Evolutionary conservation across 2,113 vertebrate genomes (phyloP).

Genomic region (Scytalopus superciliaris): DNA sequence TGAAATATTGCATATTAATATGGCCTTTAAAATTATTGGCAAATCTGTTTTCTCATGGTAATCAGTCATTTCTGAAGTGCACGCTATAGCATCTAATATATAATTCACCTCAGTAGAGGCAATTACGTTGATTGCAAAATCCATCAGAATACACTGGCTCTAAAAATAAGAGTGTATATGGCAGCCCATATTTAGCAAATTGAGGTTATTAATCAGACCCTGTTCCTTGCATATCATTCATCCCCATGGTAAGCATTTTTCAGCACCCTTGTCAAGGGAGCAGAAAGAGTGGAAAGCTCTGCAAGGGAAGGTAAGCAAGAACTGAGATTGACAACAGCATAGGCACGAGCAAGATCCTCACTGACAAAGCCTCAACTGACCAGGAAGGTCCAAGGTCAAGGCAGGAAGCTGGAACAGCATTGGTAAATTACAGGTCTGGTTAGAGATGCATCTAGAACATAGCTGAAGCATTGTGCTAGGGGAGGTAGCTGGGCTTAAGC

Average conservation of each 20-base stretch:
- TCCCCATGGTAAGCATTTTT: neutral
- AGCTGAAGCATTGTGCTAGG: neutral
- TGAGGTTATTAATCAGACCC: constrained; percentile 31
- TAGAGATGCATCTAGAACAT: rapidly evolving
- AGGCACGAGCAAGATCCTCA: neutral
- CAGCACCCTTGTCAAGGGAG: neutral
- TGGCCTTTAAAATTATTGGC: neutral
- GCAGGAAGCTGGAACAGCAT: neutral
- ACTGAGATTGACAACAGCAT: neutral
- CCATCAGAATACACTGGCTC: constrained; percentile 12
- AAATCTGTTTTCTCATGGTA: neutral
- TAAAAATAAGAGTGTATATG: constrained; percentile 39
- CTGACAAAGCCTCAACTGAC: neutral
- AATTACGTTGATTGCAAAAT: constrained; percentile 59
- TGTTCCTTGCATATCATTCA: neutral
- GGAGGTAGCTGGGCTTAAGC: neutral
- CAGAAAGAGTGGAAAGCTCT: rapidly evolving
- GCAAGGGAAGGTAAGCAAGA: neutral
- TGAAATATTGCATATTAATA: neutral
- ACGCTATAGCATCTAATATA: neutral
- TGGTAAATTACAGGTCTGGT: neutral
- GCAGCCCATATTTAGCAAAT: constrained; percentile 42
- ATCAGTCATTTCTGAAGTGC: neutral
- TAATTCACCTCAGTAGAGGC: constrained; percentile 18
- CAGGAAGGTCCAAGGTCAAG: neutral